Conservation (phyloP, 2,797 vertebrate species). For the Crocidura indochinensis region DNA sequence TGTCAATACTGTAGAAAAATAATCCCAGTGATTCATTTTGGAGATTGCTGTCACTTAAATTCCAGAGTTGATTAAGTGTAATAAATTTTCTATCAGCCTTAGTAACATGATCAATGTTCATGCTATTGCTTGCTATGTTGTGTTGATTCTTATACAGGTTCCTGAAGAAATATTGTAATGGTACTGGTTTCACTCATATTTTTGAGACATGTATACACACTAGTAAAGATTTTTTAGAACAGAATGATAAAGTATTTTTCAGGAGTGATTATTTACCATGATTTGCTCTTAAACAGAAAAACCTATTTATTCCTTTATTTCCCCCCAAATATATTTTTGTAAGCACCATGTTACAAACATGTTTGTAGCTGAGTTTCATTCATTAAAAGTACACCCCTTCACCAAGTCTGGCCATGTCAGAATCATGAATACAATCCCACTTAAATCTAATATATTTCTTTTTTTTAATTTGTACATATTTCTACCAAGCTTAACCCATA, state of each 20-base stretch:
- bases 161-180: neutral
- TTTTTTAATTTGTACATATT: no score
- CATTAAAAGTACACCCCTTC: no score
- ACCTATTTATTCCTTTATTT: no score
- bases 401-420: no score
- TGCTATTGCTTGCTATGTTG: neutral
- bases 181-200: neutral
- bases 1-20: neutral
- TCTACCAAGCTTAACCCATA: no score
- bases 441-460: neutral
- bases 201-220: neutral
- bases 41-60: neutral
- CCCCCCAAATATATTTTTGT: no score
- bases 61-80: neutral
- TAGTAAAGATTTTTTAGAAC: constrained; percentile 19
- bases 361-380: no score
- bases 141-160: neutral
- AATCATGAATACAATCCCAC: neutral
- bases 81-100: neutral
- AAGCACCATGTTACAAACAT: no score
- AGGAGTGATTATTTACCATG: neutral
- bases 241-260: neutral
- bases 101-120: neutral
- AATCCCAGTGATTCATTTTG: neutral
- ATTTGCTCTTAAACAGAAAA: neutral